Conservation (phyloP, 2,113 vertebrate genomes). For the Pelusios castaneus region DNA sequence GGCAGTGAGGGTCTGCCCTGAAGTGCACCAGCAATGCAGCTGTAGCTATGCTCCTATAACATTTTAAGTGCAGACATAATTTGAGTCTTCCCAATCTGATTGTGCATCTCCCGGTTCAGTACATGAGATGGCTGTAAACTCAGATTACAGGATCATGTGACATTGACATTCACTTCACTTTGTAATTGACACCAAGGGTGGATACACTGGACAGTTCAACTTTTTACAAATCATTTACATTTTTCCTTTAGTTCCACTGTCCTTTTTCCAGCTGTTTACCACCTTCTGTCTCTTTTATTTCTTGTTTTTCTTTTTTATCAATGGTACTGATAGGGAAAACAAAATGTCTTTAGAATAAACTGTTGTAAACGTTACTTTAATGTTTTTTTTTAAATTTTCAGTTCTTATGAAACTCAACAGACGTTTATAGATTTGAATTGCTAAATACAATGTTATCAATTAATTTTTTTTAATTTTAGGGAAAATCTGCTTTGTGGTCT, state of each 20-base stretch:
- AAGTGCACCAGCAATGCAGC: neutral
- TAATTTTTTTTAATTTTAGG: constrained; percentile 76
- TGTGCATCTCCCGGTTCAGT: neutral
- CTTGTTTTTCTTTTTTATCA: neutral
- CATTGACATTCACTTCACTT: neutral
- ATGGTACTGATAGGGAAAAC: neutral
- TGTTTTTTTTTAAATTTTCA: neutral
- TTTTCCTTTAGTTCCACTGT: constrained; percentile 17
- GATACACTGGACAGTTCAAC: neutral
- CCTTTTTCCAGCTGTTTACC: neutral
- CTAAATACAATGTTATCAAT: neutral
- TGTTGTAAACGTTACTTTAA: constrained; percentile 5
- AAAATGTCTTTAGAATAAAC: neutral
- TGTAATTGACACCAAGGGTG: neutral
- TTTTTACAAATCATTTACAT: neutral
- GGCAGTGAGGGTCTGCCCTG: neutral
- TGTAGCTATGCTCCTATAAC: neutral
- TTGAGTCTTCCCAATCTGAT: neutral
- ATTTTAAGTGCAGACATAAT: neutral
- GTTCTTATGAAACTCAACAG: neutral
- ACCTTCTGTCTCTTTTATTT: neutral
- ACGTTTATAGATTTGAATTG: neutral
- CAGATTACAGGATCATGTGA: neutral
- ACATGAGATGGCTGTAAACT: neutral
- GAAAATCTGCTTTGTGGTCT: constrained; percentile 98